phyloP scores from a whole-genome alignment of 2,888 invertebrate species.

The Tribolium freemani region DNA sequence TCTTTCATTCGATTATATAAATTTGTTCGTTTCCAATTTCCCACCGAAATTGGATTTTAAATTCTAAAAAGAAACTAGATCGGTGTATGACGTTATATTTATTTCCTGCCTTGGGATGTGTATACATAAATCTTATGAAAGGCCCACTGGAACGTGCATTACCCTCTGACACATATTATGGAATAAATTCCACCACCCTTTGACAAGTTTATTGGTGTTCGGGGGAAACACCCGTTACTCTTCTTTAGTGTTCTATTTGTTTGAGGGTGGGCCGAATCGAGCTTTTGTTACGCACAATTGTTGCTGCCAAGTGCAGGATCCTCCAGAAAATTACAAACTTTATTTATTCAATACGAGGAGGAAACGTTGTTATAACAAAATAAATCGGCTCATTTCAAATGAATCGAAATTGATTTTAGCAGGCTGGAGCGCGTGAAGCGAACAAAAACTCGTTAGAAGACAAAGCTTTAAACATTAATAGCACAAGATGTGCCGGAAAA shows the following conservation, averaged over 20 bases:
- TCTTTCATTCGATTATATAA: slow-evolving; percentile 22
- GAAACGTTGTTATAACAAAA: neutral
- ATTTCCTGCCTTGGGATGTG: slow-evolving; percentile 8
- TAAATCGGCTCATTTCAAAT: neutral
- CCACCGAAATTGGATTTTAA: slow-evolving; percentile 36
- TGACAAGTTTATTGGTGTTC: slow-evolving; percentile 38
- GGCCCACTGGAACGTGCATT: slow-evolving; percentile 18
- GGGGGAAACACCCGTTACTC: slow-evolving; percentile 32
- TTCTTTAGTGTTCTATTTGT: slow-evolving; percentile 35
- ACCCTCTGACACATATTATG: slow-evolving; percentile 31
- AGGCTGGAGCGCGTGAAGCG: neutral
- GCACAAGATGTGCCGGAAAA: neutral
- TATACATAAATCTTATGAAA: slow-evolving; percentile 9
- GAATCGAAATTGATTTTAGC: neutral
- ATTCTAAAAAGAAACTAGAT: slow-evolving; percentile 38
- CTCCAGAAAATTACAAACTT: neutral
- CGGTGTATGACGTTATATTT: slow-evolving; percentile 29
- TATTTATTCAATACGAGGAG: neutral
- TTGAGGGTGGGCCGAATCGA: slow-evolving; percentile 10
- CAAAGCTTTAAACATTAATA: neutral
- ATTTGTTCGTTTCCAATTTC: slow-evolving; percentile 39
- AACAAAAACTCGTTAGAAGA: neutral
- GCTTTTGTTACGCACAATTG: slow-evolving; percentile 9
- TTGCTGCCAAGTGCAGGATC: slow-evolving; percentile 16
- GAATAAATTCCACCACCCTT: slow-evolving; percentile 32